Evolutionary conservation across 2,888 invertebrate genomes (phyloP), one percentile per base, ranked within the genome.

Genomic region (Merodon equestris): DNA sequence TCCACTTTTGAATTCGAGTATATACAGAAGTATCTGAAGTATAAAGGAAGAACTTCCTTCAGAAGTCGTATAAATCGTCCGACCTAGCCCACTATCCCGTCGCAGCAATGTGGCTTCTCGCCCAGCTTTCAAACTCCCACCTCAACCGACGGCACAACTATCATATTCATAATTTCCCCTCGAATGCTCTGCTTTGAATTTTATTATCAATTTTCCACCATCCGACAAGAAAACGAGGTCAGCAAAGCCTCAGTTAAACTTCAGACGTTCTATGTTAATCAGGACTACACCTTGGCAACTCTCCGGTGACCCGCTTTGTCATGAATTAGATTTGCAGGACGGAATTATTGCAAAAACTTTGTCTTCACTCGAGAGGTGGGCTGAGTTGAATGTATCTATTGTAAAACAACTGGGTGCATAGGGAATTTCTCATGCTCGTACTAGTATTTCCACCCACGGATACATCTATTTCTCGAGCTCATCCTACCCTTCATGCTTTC

Each of bases 321-420:
- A 58, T 64, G 58, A 70, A 70, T 60, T 56, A 44, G 42, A 66
- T 36, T 36, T 36, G 13, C 27, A 38, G 34, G 47, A 63, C 63
- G 57, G 63, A 68, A 70, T 68, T 57, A 71, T 66, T 58, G 38
- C 58, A 44, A 50, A 67, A 73, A 66, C 71, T 71, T 71, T 34
- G 18, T 18, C 54, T 34, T 38, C 44, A 9, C 56, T 51, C 18
- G 58, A 34, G 38, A 34, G n/a, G n/a, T n/a, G n/a, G n/a, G n/a
- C n/a, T 27, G 27, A 2, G 27, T 27, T 27, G 27, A 27, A 7
- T 4, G 47, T 77, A 77, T 36, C 45, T 53, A 2, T 18, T 7
- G 27, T 27, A 27, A 7, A 27, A 27, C 27, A 27, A 27, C 27
- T 27, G 7, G 7, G 3, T 27, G 27, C 27, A 27, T 27, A 27